Conservation (phyloP, 2,888 invertebrate species). For the Dorcus hopei region DNA sequence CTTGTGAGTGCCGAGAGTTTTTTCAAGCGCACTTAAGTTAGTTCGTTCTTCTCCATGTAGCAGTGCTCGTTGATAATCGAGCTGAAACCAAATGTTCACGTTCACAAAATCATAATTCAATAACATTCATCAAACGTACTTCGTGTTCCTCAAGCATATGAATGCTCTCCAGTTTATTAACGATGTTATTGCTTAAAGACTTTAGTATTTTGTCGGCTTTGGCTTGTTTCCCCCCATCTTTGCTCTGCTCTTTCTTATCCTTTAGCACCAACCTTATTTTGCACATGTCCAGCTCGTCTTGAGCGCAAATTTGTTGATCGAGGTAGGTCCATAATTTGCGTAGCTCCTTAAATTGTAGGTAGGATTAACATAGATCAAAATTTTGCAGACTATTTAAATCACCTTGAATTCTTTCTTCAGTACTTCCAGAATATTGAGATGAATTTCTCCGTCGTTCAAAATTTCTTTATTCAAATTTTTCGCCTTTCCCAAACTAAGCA, state of each 20-base stretch:
- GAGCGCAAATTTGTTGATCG: slow-evolving; percentile 52
- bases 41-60: slow-evolving; percentile 37
- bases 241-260: slow-evolving; percentile 39
- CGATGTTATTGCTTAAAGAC: slow-evolving; percentile 40
- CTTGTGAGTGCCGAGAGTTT: slow-evolving; percentile 59
- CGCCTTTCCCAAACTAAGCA: slow-evolving; percentile 46
- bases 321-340: slow-evolving; percentile 47
- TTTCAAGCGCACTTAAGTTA: slow-evolving; percentile 41
- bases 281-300: slow-evolving; percentile 73
- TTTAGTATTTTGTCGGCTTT: slow-evolving; percentile 34
- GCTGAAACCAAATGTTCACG: slow-evolving; percentile 26
- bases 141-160: slow-evolving; percentile 47
- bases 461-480: slow-evolving; percentile 40
- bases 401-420: slow-evolving; percentile 66
- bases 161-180: slow-evolving; percentile 43
- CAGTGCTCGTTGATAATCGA: slow-evolving; percentile 37
- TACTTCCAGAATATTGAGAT: slow-evolving; percentile 57
- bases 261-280: slow-evolving; percentile 58
- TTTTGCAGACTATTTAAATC: slow-evolving; percentile 6
- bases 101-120: background rate
- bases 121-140: slow-evolving; percentile 31
- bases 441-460: slow-evolving; percentile 52
- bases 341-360: slow-evolving; percentile 36
- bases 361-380: no score
- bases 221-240: slow-evolving; percentile 14